phyloP scores from a whole-genome alignment of 2,888 invertebrate genomes.

The Apodemia zela region DNA sequence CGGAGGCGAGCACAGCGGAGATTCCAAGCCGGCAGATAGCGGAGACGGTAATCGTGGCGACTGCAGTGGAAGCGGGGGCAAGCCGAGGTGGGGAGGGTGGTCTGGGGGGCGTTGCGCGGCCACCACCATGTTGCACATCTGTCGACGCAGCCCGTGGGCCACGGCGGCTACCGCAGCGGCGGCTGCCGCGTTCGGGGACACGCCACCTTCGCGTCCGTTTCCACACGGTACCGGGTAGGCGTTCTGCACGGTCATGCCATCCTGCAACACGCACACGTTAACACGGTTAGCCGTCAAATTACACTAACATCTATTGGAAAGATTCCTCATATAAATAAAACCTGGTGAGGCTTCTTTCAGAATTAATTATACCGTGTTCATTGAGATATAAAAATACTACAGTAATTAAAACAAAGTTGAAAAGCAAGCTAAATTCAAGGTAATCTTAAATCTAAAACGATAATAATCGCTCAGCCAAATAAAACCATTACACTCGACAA shows the following conservation, averaged over 20 bases:
- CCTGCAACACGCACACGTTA: slow-evolving; percentile 74
- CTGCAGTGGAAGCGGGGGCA: slow-evolving; percentile 59
- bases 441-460: slow-evolving; percentile 28
- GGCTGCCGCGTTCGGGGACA: slow-evolving; percentile 84
- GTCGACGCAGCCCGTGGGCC: slow-evolving; percentile 91
- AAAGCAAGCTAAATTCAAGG: background rate
- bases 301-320: slow-evolving; percentile 19
- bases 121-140: slow-evolving; percentile 92
- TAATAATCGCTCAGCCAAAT: slow-evolving; percentile 37
- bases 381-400: background rate
- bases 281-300: slow-evolving; percentile 23
- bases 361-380: background rate
- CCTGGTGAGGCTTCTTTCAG: too few relatives aligned
- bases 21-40: slow-evolving; percentile 80
- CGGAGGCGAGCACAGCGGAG: slow-evolving; percentile 83
- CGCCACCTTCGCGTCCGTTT: slow-evolving; percentile 77
- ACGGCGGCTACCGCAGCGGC: slow-evolving; percentile 93
- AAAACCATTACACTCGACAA: slow-evolving; percentile 30
- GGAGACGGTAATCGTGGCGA: slow-evolving; percentile 76
- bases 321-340: background rate
- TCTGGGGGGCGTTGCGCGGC: slow-evolving; percentile 66
- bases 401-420: slow-evolving; percentile 8
- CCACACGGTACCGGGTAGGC: slow-evolving; percentile 80
- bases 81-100: slow-evolving; percentile 72
- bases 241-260: slow-evolving; percentile 76